Evolutionary conservation across 2,113 vertebrate species (phyloP).

Genomic region (Hiodon tergisus): DNA sequence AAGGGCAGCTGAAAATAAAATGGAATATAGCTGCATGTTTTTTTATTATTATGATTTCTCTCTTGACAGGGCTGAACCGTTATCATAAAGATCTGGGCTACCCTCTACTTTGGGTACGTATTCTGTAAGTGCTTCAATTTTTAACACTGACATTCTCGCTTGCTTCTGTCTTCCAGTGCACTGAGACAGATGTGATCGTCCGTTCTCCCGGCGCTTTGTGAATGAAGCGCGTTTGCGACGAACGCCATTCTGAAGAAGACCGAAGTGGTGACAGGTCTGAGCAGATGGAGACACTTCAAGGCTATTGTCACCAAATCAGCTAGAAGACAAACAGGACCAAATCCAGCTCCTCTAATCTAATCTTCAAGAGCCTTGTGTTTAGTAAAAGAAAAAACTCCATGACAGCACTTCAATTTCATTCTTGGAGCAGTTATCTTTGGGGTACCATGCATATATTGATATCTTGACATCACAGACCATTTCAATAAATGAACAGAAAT

Average conservation of each 20-base stretch:
- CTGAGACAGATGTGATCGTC: neutral
- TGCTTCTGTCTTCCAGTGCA: conserved; percentile 14
- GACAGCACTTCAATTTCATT: neutral
- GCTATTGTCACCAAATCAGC: neutral
- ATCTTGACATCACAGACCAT: neutral
- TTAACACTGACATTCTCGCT: neutral
- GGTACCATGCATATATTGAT: neutral
- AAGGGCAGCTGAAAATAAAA: too few relatives aligned
- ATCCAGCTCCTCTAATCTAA: conserved; percentile 6
- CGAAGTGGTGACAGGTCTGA: neutral
- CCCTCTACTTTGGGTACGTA: neutral
- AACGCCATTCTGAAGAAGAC: neutral
- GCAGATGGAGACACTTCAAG: conserved; percentile 8
- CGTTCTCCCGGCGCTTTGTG: neutral
- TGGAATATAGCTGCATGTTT: too few relatives aligned
- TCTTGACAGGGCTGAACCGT: too few relatives aligned
- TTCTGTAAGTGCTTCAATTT: neutral
- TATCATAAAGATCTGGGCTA: too few relatives aligned
- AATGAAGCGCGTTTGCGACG: neutral
- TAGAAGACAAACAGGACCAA: neutral
- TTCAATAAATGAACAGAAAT: neutral
- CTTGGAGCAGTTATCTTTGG: conserved; percentile 3
- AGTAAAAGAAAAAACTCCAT: neutral
- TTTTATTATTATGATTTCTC: too few relatives aligned
- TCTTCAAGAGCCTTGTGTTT: neutral